Percentiles rank a stretch among this genome's conserved stretches.
These are phyloP conservation scores for Pteromalus puparum DNA, from an alignment of 1,140 invertebrate species.

Conservation along the genomic window DNA sequence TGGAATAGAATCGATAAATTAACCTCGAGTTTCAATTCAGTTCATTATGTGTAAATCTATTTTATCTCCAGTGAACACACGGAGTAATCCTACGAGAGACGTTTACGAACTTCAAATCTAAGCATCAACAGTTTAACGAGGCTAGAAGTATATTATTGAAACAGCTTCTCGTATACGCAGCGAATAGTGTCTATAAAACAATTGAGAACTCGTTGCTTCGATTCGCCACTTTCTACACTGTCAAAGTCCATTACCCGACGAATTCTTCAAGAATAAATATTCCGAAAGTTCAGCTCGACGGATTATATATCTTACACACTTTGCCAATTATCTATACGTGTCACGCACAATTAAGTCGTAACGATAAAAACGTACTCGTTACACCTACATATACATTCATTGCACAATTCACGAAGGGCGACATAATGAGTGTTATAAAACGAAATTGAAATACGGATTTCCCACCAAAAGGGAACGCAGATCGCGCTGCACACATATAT, in stretches of 20 bases:
- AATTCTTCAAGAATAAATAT: neutral
- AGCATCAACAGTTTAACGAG: neutral
- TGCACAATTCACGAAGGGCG: neutral
- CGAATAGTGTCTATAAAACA: neutral
- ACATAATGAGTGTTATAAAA: no score
- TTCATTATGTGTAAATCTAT: neutral
- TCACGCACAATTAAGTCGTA: neutral
- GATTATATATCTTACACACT: no score
- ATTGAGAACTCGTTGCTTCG: neutral
- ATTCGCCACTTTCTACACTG: neutral
- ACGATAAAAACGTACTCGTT: neutral
- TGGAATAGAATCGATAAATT: neutral
- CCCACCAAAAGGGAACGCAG: neutral
- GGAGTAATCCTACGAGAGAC: neutral
- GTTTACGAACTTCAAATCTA: conserved; percentile 4
- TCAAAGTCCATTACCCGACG: neutral
- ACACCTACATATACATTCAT: neutral
- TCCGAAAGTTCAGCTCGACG: neutral
- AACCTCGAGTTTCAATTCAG: neutral
- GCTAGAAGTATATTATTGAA: neutral
- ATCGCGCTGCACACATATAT: no score
- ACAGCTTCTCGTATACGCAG: neutral
- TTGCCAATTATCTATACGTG: neutral
- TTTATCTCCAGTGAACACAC: neutral
- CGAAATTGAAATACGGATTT: neutral